phyloP scores from a whole-genome alignment of 1,140 invertebrate species.

The Sycophaga agraensis region DNA sequence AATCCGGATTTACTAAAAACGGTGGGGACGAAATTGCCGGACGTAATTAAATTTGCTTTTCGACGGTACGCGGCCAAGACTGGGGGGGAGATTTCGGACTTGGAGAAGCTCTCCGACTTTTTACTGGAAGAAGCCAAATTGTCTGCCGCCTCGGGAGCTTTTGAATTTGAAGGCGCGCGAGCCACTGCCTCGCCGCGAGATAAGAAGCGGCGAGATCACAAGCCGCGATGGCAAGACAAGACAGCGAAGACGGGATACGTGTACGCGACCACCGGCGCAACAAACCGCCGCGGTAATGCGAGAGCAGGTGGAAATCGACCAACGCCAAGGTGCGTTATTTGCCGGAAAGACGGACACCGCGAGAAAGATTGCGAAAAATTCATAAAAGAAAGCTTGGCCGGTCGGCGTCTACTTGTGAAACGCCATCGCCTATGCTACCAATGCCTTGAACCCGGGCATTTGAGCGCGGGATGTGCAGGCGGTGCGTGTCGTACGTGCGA shows the following conservation, averaged over 20 bases:
- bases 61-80: not conserved
- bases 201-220: too few relatives aligned
- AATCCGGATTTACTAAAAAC: not conserved
- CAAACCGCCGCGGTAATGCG: not conserved
- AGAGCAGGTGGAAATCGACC: not conserved
- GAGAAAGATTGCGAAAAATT: too few relatives aligned
- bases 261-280: not conserved
- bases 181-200: too few relatives aligned
- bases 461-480: not conserved
- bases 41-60: conserved; percentile 27
- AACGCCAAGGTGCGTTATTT: not conserved
- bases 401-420: not conserved
- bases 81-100: not conserved
- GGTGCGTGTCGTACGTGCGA: not conserved
- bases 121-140: not conserved
- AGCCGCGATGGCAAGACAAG: not conserved
- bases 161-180: not conserved
- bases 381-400: not conserved
- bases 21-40: conserved; percentile 10
- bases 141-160: not conserved
- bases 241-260: not conserved
- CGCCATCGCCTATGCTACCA: not conserved
- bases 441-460: not conserved
- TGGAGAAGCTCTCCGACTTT: conserved; percentile 6
- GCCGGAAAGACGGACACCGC: too few relatives aligned